Evolutionary conservation across 2,113 vertebrate genomes (phyloP).

Genomic region (Urocitellus parryii): DNA sequence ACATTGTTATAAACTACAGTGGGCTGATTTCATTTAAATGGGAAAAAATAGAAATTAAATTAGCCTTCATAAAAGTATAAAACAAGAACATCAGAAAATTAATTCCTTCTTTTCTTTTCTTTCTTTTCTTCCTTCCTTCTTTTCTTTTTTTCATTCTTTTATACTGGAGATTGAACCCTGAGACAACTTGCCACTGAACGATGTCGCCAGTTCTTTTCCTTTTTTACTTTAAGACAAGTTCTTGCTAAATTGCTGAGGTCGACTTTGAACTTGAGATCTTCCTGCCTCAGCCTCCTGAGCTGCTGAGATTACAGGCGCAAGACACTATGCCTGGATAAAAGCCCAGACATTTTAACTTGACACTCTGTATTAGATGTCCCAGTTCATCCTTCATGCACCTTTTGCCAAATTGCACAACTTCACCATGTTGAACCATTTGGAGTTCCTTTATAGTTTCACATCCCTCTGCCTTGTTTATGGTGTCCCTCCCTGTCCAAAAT

Average conservation of each 20-base stretch:
- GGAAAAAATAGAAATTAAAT: constrained; percentile 25
- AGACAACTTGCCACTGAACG: too few relatives aligned
- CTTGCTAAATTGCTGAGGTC: too few relatives aligned
- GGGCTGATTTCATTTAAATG: background rate
- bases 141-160: too few relatives aligned
- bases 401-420: background rate
- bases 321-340: background rate
- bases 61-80: background rate
- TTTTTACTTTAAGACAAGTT: too few relatives aligned
- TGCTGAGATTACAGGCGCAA: too few relatives aligned
- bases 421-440: background rate
- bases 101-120: too few relatives aligned
- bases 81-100: background rate
- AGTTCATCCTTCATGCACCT: background rate
- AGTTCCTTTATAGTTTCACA: background rate
- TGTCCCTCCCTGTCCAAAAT: background rate
- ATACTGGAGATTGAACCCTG: too few relatives aligned
- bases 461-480: background rate
- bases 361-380: background rate
- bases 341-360: background rate
- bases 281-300: too few relatives aligned
- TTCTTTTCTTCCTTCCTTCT: too few relatives aligned
- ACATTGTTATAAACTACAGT: background rate
- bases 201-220: too few relatives aligned
- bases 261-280: too few relatives aligned